phyloP scores from a whole-genome alignment of 2,113 vertebrate genomes.

The Siniperca knerii region DNA sequence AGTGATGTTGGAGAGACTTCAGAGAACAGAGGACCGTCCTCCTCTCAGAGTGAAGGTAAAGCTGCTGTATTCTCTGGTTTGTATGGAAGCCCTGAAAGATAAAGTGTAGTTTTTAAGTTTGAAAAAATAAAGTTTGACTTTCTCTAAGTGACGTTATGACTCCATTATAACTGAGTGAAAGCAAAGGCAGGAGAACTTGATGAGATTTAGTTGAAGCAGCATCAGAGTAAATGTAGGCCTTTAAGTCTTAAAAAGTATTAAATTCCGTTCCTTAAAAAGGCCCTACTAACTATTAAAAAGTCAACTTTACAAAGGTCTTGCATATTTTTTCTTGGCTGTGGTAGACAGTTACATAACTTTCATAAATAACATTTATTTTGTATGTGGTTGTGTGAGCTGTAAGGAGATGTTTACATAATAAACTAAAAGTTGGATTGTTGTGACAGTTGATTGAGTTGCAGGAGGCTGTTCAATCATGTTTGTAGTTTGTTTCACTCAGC shows the following conservation, averaged over 20 bases:
- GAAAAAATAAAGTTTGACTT: neutral
- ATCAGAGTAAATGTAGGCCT: neutral
- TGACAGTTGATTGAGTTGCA: too few species aligned
- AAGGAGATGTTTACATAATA: too few species aligned
- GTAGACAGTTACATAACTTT: too few species aligned
- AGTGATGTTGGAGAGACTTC: neutral
- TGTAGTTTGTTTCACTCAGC: too few species aligned
- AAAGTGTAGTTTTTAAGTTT: neutral
- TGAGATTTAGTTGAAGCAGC: neutral
- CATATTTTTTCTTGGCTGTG: too few species aligned
- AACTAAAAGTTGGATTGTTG: too few species aligned
- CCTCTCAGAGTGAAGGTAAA: neutral
- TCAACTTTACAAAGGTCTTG: too few species aligned
- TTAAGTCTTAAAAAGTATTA: too few species aligned
- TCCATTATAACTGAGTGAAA: neutral
- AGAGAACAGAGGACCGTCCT: neutral
- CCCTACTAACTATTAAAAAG: too few species aligned
- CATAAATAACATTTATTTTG: too few species aligned
- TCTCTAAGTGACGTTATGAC: neutral
- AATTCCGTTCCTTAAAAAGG: neutral
- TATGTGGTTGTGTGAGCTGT: too few species aligned
- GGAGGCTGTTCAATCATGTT: too few species aligned
- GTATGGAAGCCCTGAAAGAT: neutral
- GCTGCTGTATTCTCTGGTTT: neutral
- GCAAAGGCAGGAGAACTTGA: neutral